Evolutionary conservation across 2,797 vertebrate species (phyloP), one percentile per base, ranked within the genome.

Genomic region (Phaenicophaeus curvirostris): DNA sequence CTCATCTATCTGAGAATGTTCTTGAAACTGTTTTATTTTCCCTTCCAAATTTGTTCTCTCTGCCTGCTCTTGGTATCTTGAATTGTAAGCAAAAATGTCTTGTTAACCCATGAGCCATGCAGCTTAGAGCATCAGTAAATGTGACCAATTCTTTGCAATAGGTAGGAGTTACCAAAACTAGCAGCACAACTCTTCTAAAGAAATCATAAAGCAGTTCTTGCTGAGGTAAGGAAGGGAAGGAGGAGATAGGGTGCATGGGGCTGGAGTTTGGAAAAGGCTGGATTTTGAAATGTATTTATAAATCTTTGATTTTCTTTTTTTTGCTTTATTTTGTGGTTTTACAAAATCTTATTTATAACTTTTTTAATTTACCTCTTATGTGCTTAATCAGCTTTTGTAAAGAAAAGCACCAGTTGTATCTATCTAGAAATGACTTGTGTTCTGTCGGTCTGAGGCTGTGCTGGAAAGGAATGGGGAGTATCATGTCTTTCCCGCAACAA

Each of bases 111-210:
- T 86, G 94, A 97, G 95, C 90, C 90, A 41, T 28, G 50, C 85
- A 92, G 75, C 33, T 83, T 83, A 85, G 75, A 80, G 80, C 78
- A 77, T 50, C 73, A 74, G 3, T 35, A 63, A 72, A 79, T 8
- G 59, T 79, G 92, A 84, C 85, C 92, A 88, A 57, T 86, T 71
- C 69, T 86, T 85, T 63, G 84, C 75, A 20, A 5, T 62, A 85
- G 86, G 74, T 50, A 72, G 86, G 92, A 85, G 44, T 39, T 73
- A 51, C 6, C 75, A 51, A 44, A 71, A 80, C 71, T 81, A 95
- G 98, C 89, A 95, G 65, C 93, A 92, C 94, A 97, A 94, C 90
- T 85, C 76, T 30, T 35, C 94, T 77, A 68, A 86, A 87, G 91
- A 93, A 90, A 94, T 96, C 95, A 76, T 96, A 92, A 88, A 91